Conservation (phyloP, 2,888 invertebrate genomes). For the Mellilla xanthometata region DNA sequence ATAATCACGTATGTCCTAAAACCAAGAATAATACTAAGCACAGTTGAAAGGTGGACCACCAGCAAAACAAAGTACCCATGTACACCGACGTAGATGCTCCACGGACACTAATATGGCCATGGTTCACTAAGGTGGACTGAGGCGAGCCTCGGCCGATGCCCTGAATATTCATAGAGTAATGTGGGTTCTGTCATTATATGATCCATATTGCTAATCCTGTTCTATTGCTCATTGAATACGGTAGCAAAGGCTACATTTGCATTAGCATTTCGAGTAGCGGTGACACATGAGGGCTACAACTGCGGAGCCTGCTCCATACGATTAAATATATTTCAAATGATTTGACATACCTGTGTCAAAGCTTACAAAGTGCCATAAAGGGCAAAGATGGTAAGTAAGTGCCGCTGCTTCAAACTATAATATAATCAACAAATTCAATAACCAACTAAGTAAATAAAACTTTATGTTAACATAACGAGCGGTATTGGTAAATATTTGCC, state of each 20-base stretch:
- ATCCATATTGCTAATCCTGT: background rate
- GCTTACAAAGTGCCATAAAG: constrained; percentile 18
- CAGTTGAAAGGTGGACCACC: too few relatives aligned
- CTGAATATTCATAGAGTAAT: background rate
- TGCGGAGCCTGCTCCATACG: constrained; percentile 8
- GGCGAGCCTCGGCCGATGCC: too few relatives aligned
- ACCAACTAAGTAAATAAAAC: constrained; percentile 13
- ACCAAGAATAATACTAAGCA: too few relatives aligned
- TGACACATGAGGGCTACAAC: constrained; percentile 39
- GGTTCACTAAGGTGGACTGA: too few relatives aligned
- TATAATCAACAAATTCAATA: constrained; percentile 29
- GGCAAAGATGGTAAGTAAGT: constrained; percentile 21
- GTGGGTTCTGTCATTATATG: background rate
- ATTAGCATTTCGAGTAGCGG: constrained; percentile 57
- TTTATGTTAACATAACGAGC: constrained; percentile 5
- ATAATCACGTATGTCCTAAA: too few relatives aligned
- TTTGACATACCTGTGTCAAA: constrained; percentile 17
- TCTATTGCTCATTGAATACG: constrained; percentile 23
- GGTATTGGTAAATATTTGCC: background rate
- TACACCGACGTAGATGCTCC: too few relatives aligned
- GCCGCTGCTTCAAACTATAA: constrained; percentile 11
- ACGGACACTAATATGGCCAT: too few relatives aligned
- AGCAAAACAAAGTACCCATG: too few relatives aligned
- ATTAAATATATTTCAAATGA: constrained; percentile 14
- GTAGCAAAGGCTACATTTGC: constrained; percentile 41